These are phyloP conservation scores for Manis javanica DNA, from an alignment of 2,797 vertebrate genomes.

Conservation along the genomic window DNA sequence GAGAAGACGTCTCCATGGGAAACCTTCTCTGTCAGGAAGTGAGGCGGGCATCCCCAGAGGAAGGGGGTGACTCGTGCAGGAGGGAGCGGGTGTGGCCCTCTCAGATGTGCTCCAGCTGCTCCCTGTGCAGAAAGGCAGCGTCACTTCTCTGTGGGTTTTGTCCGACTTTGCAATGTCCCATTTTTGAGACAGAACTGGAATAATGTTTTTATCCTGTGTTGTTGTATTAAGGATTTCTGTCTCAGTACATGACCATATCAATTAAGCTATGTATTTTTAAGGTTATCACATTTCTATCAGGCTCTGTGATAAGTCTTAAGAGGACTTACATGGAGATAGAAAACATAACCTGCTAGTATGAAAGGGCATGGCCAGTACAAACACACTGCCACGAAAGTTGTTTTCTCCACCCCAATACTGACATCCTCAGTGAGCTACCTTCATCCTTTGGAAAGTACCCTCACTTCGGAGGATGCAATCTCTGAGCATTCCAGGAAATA, in stretches of 20 bases:
- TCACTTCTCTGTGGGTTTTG: conserved; percentile 58
- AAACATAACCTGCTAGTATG: background rate
- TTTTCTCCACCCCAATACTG: background rate
- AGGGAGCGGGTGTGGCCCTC: conserved; percentile 59
- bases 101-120: conserved; percentile 54
- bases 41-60: conserved; percentile 47
- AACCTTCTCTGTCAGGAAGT: conserved; percentile 51
- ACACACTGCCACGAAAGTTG: background rate
- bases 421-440: background rate
- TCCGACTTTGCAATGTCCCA: background rate
- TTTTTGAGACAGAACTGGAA: conserved; percentile 38
- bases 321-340: background rate
- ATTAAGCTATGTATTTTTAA: background rate
- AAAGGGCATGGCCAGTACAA: background rate
- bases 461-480: background rate
- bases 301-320: background rate
- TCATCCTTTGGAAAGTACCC: background rate
- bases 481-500: conserved; percentile 16
- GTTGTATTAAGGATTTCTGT: background rate
- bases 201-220: background rate
- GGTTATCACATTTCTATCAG: background rate
- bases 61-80: conserved; percentile 63
- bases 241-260: background rate
- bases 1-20: conserved; percentile 30
- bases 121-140: background rate